phyloP scores from a whole-genome alignment of 2,797 vertebrate genomes.

The Ammospiza maritima region DNA sequence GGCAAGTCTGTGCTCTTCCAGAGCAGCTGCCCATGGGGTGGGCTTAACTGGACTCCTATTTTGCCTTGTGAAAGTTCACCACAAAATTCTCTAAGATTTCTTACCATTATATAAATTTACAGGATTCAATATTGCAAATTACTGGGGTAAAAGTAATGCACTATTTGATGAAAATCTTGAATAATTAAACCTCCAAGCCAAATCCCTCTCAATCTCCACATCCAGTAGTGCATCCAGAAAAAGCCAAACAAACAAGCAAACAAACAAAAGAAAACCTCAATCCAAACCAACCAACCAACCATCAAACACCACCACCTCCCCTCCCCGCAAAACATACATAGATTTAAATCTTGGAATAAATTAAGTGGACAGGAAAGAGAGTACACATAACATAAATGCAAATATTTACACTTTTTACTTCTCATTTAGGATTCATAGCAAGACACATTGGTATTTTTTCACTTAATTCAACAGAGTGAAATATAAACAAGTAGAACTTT shows the following conservation, averaged over 20 bases:
- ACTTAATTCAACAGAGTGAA: not conserved
- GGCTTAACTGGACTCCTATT: not conserved
- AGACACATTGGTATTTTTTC: not conserved
- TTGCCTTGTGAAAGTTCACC: not conserved
- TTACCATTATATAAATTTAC: not conserved
- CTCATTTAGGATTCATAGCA: not conserved
- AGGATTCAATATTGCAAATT: not conserved
- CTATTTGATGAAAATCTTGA: not conserved
- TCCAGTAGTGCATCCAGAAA: not conserved
- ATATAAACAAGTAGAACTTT: not conserved
- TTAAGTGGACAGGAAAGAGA: not conserved
- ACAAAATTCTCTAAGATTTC: not conserved
- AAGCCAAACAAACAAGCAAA: too few relatives aligned
- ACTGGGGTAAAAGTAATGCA: not conserved
- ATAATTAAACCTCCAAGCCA: not conserved
- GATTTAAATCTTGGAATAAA: not conserved
- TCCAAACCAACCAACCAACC: not conserved
- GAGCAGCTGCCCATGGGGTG: not conserved
- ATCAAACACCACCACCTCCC: not conserved
- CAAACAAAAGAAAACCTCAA: not conserved
- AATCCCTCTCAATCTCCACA: not conserved
- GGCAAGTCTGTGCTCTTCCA: not conserved
- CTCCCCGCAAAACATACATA: fast-evolving
- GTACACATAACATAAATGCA: not conserved
- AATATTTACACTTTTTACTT: not conserved